phyloP scores from a whole-genome alignment of 2,888 invertebrate species.

The Dasypogon diadema region DNA sequence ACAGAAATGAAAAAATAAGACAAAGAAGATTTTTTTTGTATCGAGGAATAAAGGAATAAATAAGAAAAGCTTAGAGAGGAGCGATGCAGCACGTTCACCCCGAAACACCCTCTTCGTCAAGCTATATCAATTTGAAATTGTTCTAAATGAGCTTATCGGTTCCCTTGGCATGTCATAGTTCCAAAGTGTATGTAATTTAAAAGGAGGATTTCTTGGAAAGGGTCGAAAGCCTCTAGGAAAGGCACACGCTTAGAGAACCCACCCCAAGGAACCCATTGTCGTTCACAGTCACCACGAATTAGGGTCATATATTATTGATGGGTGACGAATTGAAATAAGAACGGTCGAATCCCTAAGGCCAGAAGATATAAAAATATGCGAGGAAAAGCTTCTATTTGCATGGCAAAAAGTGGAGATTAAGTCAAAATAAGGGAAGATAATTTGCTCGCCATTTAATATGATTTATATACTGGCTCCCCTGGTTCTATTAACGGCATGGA shows the following conservation, averaged over 20 bases:
- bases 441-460: too few relatives aligned
- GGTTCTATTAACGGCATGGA: too few relatives aligned
- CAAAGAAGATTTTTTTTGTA: background rate
- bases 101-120: background rate
- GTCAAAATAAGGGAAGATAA: too few relatives aligned
- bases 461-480: too few relatives aligned
- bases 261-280: background rate
- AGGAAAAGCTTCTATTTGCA: too few relatives aligned
- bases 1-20: background rate
- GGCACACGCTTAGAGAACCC: background rate
- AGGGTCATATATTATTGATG: background rate
- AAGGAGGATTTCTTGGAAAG: background rate
- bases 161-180: background rate
- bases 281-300: background rate
- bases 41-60: background rate
- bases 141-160: conserved; percentile 34
- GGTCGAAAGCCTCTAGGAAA: background rate
- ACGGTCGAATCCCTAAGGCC: conserved; percentile 3
- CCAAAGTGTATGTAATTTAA: background rate
- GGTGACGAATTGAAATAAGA: conserved; percentile 11
- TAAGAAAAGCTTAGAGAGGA: background rate
- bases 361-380: background rate
- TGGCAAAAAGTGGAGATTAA: too few relatives aligned
- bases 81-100: conserved; percentile 1
- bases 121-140: conserved; percentile 26